Conservation (phyloP, 2,113 vertebrate species). For the Hydropotes inermis region DNA sequence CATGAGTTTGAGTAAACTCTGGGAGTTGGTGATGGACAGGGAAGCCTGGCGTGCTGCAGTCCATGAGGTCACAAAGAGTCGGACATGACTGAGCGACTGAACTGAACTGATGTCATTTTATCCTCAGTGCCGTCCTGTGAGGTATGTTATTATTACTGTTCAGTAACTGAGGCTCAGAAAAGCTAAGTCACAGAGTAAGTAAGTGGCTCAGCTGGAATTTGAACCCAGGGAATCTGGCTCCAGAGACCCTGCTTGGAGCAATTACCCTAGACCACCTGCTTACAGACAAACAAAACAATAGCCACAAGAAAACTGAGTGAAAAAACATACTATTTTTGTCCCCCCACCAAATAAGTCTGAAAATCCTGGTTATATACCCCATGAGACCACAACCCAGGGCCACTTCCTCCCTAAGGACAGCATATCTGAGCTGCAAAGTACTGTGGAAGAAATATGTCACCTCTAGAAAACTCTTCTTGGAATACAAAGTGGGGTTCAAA, state of each 20-base stretch:
- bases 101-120: background rate
- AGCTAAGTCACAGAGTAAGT: background rate
- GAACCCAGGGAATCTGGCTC: background rate
- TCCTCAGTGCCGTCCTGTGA: background rate
- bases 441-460: background rate
- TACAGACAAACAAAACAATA: background rate
- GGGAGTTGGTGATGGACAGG: background rate
- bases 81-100: background rate
- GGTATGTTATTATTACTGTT: background rate
- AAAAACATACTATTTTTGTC: background rate
- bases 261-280: background rate
- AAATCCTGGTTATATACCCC: background rate
- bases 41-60: background rate
- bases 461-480: background rate
- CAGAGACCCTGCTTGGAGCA: background rate
- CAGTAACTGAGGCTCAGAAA: background rate
- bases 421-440: background rate
- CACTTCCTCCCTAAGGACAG: background rate
- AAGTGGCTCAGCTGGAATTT: background rate
- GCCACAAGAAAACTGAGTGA: background rate
- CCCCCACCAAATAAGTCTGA: background rate
- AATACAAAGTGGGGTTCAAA: background rate
- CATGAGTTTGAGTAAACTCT: background rate
- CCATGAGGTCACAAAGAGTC: rapidly evolving
- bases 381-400: background rate